Percentiles rank a stretch among this genome's conserved stretches.
These are phyloP conservation scores for Apoda limacodes DNA, from an alignment of 2,888 invertebrate species.

Conservation along the genomic window DNA sequence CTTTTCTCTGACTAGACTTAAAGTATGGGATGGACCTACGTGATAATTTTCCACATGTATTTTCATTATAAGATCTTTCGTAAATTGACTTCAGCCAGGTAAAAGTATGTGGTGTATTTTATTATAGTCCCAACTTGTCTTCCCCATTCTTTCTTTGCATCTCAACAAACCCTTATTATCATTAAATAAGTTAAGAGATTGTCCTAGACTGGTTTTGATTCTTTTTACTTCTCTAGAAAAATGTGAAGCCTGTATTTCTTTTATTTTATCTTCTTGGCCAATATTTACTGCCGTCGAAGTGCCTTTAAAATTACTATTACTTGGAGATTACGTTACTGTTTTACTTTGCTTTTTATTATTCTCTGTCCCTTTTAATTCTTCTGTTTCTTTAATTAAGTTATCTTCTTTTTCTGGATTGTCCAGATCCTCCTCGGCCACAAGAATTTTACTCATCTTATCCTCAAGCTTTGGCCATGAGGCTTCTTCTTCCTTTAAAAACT, in stretches of 20 bases:
- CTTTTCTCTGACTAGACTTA: slow-evolving; percentile 1
- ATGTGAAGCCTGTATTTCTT: background rate
- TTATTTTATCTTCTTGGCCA: no score
- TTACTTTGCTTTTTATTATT: no score
- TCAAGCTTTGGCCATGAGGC: no score
- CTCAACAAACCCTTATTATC: slow-evolving; percentile 1
- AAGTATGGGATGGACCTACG: slow-evolving; percentile 9
- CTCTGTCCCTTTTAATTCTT: no score
- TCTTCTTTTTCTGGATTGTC: no score
- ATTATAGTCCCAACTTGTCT: slow-evolving; percentile 5
- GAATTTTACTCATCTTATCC: no score
- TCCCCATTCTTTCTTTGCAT: slow-evolving; percentile 1
- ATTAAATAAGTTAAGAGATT: background rate
- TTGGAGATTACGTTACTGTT: background rate
- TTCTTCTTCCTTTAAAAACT: no score
- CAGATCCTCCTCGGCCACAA: no score
- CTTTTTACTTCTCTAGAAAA: slow-evolving; percentile 1
- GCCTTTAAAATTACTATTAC: background rate
- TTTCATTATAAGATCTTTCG: slow-evolving; percentile 1
- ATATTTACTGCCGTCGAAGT: no score
- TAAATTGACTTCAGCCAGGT: slow-evolving; percentile 6
- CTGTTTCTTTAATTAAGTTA: no score
- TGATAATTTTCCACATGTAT: slow-evolving; percentile 12
- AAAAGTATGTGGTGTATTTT: slow-evolving; percentile 10
- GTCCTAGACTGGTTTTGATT: background rate